Base-by-base conservation (phyloP, 2,888 invertebrate genomes). In the Campoletis raptor region DNA sequence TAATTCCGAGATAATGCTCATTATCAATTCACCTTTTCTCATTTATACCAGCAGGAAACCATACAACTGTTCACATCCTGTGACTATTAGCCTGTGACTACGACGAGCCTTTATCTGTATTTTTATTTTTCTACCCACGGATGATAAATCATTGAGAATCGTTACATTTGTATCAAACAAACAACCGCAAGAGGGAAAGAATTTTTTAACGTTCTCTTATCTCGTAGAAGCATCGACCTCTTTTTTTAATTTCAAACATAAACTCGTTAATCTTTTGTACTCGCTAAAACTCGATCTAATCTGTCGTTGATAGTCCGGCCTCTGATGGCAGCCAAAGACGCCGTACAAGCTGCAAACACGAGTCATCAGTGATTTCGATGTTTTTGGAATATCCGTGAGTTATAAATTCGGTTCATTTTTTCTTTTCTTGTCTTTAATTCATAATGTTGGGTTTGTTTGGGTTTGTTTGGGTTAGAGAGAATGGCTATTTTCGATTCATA, bases 1-100 rank as follows among this genome's bases (percentile, higher is more conserved):
- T 73, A 74, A 57, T 61, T 57, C 72, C 15, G 12, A 52, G 54
- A 77, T 69, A 24, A 67, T 52, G 61, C 48, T 57, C 67, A 61
- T 82, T 78, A 85, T 81, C 78, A 78, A 67, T 82, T 78, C 82
- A 82, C 52, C 78, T 81, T 82, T 52, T 85, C 40, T 69, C 79
- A 79, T 82, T 79, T 74, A 37, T 69, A 21, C 69, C 74, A 74
- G 74, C 64, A 73, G 78, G 66, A 57, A 81, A 78, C 72, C 40
- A 5, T 78, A 67, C n/a, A 42, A 67, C 77, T 78, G 48, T 69
- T 42, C 48, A 79, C 81, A 85, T 85, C 81, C 82, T 74, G 78
- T 70, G 72, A 5, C 24, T 40, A 64, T 78, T 79, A 52, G 67
- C 37, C 67, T 82, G 45, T 52, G n/a, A n/a, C 30, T 30, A 30